phyloP scores from a whole-genome alignment of 2,113 vertebrate genomes.

The Columbina picui region DNA sequence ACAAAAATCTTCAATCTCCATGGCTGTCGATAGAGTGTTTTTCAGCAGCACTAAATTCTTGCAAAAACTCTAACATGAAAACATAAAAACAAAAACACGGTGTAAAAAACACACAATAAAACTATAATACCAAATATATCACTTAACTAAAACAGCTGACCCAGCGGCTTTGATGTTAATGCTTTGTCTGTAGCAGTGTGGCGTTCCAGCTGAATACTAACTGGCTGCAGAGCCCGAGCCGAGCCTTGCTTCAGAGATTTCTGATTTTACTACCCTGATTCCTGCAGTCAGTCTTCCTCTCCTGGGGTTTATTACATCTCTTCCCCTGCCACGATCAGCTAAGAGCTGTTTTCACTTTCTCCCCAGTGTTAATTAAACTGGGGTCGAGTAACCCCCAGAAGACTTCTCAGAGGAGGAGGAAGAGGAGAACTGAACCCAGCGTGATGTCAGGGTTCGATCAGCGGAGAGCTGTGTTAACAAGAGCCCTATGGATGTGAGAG shows the following conservation, averaged over 20 bases:
- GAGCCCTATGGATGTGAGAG: neutral
- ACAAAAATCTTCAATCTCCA: neutral
- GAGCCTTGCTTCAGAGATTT: conserved; percentile 14
- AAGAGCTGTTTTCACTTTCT: conserved; percentile 55
- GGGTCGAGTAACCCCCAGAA: neutral
- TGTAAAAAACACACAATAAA: conserved; percentile 51
- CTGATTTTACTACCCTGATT: conserved; percentile 31
- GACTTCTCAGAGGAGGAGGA: neutral
- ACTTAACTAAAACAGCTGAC: conserved; percentile 62
- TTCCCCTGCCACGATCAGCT: neutral
- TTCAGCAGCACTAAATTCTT: conserved; percentile 50
- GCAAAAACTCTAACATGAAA: conserved; percentile 20
- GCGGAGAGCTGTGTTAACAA: conserved; percentile 33
- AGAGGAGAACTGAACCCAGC: conserved; percentile 23
- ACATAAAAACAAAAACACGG: conserved; percentile 53
- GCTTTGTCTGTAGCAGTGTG: conserved; percentile 1
- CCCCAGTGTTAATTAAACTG: conserved; percentile 31
- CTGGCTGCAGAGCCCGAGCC: neutral
- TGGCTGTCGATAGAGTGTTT: neutral
- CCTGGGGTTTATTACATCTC: conserved; percentile 43
- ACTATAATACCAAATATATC: conserved; percentile 54
- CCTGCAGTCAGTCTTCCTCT: conserved; percentile 6
- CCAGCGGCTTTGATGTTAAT: conserved; percentile 54
- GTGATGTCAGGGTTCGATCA: neutral
- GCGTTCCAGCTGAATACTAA: conserved; percentile 48